These are phyloP conservation scores for Cynocephalus volans DNA, from an alignment of 2,113 vertebrate genomes.

Conservation along the genomic window DNA sequence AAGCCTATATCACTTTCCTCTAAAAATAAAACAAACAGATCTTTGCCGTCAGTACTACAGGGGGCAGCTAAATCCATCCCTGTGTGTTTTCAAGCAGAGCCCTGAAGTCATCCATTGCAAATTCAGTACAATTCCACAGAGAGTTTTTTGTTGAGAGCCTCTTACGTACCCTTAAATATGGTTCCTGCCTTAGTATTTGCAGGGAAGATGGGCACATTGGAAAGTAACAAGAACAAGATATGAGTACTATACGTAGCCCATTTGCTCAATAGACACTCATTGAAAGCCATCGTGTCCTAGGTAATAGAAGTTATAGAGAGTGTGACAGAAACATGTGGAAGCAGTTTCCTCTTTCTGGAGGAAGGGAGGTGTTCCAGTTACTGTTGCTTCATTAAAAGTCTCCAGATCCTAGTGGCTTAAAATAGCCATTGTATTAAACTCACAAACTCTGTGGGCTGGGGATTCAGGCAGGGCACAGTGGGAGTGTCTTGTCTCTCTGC, in stretches of 20 bases:
- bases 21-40: constrained; percentile 21
- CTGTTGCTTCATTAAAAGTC: not conserved
- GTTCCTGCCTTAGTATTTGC: not conserved
- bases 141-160: not conserved
- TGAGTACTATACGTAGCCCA: not conserved
- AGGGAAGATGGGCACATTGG: not conserved
- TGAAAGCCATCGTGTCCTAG: not conserved
- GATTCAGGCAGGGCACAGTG: not conserved
- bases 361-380: not conserved
- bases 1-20: not conserved
- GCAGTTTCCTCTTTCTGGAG: not conserved
- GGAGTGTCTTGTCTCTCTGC: not conserved
- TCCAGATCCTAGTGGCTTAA: not conserved
- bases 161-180: not conserved
- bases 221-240: not conserved
- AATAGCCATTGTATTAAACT: not conserved
- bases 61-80: not conserved
- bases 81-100: not conserved
- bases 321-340: not conserved
- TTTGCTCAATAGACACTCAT: not conserved
- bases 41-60: not conserved
- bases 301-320: not conserved
- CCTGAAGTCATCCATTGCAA: not conserved
- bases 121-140: not conserved
- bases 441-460: not conserved